Evolutionary conservation across 37 sponge, comb jelly and placozoan genomes (phyloP), one percentile per base, ranked within the genome.

Genomic region (Halichondria panicea): DNA sequence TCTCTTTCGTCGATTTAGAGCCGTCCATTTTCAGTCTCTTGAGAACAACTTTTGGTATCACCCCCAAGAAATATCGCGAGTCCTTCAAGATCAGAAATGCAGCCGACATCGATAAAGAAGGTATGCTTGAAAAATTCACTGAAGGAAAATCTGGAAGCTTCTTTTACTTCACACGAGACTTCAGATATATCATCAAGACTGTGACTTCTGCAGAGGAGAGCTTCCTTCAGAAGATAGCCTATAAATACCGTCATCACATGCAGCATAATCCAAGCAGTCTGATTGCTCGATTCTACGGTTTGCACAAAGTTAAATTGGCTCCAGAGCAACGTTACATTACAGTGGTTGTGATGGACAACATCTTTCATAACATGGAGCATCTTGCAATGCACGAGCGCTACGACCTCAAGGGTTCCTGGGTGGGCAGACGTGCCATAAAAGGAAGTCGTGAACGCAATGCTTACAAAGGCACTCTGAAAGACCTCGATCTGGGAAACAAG

Each of bases 131-230:
- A 67, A 96, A 89, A 44, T 96, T 96, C 76, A 92, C 93, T 1
- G 96, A 96, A 36, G 96, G 96, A 22, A 92, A 89, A 70, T 92
- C 93, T 69, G 96, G 96, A 0, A 89, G 90, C 72, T 96, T 96
- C 76, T 96, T 96, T 77, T 96, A 91, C 83, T 96, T 92, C 85
- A 81, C 93, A 1, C 75, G 65, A 13, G 93, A 96, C 43, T 83
- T 44, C 39, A 75, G 84, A 32, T 96, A 80, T 81, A 96, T 96
- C 45, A 88, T 96, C 31, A 96, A 96, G 69, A 96, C 96, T 0
- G 85, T 96, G 32, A 87, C 80, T 5, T 42, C 68, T 11, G 63
- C 43, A 22, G 96, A 96, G 67, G 72, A 90, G 55, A 43, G 28
- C 5, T 85, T 89, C 43, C 70, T 96, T 33, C 59, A 66, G 32